A percentile compares a stretch with the other conserved stretches of the same genome.
phyloP scores from a whole-genome alignment of 2,888 invertebrate species.

The Brachypalpus laphriformis region DNA sequence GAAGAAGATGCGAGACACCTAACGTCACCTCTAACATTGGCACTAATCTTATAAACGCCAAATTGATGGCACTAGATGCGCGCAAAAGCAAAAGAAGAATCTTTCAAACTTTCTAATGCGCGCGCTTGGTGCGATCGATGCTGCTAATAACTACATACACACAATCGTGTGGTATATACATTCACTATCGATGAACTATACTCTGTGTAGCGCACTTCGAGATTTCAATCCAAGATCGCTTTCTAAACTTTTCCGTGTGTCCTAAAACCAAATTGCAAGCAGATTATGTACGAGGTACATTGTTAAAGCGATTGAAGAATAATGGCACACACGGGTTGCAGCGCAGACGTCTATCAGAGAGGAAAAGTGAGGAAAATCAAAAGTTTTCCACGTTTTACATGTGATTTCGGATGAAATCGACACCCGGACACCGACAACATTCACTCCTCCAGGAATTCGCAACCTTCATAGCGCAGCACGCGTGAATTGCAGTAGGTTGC shows the following conservation, averaged over 20 bases:
- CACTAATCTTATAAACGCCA: constrained; percentile 54
- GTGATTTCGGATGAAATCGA: constrained; percentile 44
- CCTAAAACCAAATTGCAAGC: constrained; percentile 35
- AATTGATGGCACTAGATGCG: constrained; percentile 41
- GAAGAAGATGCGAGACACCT: constrained; percentile 22
- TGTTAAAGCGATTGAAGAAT: constrained; percentile 11
- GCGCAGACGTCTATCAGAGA: constrained; percentile 29
- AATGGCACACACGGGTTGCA: neutral
- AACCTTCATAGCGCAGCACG: neutral
- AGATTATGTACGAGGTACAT: neutral
- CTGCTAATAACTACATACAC: constrained; percentile 31
- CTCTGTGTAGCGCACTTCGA: neutral
- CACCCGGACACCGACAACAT: constrained; percentile 9
- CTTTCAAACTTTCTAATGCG: constrained; percentile 51
- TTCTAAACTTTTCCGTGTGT: constrained; percentile 59
- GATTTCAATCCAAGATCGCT: constrained; percentile 48
- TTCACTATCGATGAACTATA: neutral
- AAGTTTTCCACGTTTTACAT: constrained; percentile 34
- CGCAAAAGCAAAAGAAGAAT: constrained; percentile 39
- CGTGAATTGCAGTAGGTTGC: constrained; percentile 33
- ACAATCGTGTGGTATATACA: neutral
- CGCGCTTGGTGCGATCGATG: constrained; percentile 25
- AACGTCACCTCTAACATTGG: constrained; percentile 54
- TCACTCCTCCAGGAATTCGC: constrained; percentile 45
- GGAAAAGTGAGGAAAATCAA: constrained; percentile 54